phyloP scores from a whole-genome alignment of 2,113 vertebrate genomes.

The Corynorhinus townsendii region DNA sequence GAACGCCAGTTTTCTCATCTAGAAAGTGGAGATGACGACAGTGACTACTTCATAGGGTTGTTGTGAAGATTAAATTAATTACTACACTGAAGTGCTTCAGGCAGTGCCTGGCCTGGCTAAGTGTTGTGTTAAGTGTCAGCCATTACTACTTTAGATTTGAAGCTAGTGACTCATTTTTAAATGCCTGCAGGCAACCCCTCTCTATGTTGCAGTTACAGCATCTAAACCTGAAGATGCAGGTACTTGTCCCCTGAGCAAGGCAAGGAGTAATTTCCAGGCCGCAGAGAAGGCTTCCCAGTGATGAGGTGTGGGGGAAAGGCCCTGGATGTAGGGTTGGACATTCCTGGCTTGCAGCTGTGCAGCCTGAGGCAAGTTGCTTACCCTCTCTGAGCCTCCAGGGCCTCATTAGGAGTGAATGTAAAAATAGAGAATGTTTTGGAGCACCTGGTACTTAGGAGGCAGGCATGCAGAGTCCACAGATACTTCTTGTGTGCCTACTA shows the following conservation, averaged over 20 bases:
- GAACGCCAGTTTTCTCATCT: neutral
- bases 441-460: neutral
- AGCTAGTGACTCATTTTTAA: neutral
- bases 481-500: rapidly evolving
- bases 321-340: neutral
- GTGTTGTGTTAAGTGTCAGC: neutral
- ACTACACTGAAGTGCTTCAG: neutral
- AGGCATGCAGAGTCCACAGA: neutral
- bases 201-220: neutral
- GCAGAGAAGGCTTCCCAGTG: neutral
- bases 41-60: neutral
- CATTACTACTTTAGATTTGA: neutral
- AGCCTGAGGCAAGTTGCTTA: neutral
- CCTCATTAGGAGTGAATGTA: neutral
- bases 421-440: neutral
- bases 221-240: neutral
- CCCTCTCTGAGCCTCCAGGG: neutral
- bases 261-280: neutral
- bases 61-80: neutral
- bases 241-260: rapidly evolving
- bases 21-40: neutral
- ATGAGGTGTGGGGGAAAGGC: neutral
- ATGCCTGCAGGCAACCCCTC: neutral
- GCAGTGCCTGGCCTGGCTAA: neutral
- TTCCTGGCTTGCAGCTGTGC: neutral